Base-by-base conservation (phyloP, 1,140 invertebrate genomes). In the Drosophila subobscura region DNA sequence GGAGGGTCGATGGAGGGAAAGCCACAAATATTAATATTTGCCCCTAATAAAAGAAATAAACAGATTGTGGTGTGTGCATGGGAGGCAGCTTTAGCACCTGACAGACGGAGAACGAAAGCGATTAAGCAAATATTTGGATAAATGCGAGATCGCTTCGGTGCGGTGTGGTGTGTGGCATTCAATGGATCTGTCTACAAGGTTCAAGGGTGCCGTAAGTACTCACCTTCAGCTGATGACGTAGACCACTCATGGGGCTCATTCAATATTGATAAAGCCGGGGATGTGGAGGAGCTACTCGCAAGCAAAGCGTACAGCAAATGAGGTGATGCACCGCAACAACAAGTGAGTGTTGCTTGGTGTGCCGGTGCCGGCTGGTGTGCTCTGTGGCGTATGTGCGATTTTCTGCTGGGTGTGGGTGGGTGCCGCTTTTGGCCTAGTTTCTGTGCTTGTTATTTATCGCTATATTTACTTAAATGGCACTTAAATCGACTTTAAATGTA, bases 211-310 rank as follows among this genome's bases (percentile, higher is more conserved):
- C n/a, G 14, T 71, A 86, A 16, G 14, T 71, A 90, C 84, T 90
- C 56, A 91, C 89, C 89, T 91, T 91, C 27, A 91, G 77, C 65
- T 91, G 89, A 42, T 91, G 89, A 46, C 89, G 89, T 61, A 91
- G 81, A 75, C 89, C 89, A 50, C 89, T 91, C 89, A 91, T 91
- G 45, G 89, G 85, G 89, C 89, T 91, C 89, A 91, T 91, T 91
- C 72, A 90, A 75, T 49, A 64, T 65, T 63, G 55, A 75, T 72
- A 47, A 44, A 12, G 10, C 33, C 40, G 52, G 54, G 49, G 50
- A 50, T 25, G 44, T 52, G 56, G 25, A 72, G 42, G 46, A 60
- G 10, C 42, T 56, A 20, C 16, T 20, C 16, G 16, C 16, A 56
- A 60, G 51, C 54, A 50, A 27, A 20, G 51, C 42, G 37, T 37